phyloP scores from a whole-genome alignment of 2,113 vertebrate species.

The Psephotus haematonotus region DNA sequence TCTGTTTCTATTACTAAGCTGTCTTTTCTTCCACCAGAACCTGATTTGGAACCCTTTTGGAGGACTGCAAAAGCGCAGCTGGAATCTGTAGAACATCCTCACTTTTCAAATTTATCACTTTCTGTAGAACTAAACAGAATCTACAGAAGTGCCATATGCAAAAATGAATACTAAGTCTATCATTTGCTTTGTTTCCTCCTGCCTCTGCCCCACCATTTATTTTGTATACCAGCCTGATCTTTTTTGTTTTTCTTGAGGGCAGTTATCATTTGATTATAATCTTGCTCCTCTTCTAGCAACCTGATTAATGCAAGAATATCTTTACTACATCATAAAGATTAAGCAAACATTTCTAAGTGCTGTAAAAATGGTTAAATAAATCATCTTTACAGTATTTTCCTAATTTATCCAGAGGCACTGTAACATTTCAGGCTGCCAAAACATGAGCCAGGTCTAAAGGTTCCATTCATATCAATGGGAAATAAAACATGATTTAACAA shows the following conservation, averaged over 20 bases:
- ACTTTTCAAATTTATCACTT: neutral
- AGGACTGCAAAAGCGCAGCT: neutral
- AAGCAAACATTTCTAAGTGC: neutral
- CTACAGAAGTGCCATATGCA: neutral
- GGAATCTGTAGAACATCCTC: neutral
- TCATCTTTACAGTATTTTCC: neutral
- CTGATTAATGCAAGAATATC: neutral
- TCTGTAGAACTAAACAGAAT: neutral
- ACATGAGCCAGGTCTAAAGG: neutral
- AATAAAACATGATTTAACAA: slow-evolving; percentile 7
- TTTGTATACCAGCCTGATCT: neutral
- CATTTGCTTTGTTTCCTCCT: neutral
- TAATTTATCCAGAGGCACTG: neutral
- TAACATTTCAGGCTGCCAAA: neutral
- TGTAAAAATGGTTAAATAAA: neutral
- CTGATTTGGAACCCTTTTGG: neutral
- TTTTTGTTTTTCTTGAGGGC: neutral
- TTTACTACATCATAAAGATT: neutral
- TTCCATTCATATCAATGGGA: neutral
- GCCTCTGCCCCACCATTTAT: neutral
- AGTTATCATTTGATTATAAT: neutral
- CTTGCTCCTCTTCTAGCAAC: neutral
- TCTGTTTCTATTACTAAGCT: neutral
- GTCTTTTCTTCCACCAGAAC: neutral
- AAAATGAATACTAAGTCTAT: neutral